phyloP scores from a whole-genome alignment of 2,888 invertebrate species.

The Sminthurinus aureus region DNA sequence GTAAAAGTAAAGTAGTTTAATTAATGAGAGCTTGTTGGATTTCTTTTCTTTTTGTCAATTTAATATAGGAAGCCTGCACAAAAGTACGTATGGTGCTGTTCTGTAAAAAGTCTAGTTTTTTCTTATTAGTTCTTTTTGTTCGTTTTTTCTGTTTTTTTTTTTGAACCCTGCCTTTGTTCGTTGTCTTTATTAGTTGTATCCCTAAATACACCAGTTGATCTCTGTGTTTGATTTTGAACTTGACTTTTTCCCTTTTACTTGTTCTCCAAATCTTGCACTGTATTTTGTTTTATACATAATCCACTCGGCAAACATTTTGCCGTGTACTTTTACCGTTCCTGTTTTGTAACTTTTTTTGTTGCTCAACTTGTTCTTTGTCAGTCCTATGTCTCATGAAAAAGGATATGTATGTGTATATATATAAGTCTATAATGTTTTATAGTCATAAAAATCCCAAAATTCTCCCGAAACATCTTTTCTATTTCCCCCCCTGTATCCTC shows the following conservation, averaged over 20 bases:
- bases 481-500: no score
- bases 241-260: neutral
- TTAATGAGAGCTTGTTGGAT: constrained; percentile 40
- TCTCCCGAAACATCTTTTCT: no score
- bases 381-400: no score
- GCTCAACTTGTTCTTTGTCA: no score
- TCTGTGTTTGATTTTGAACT: neutral
- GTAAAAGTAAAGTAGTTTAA: constrained; percentile 10
- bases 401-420: no score
- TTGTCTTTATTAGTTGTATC: neutral
- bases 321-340: no score
- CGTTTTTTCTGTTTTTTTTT: neutral
- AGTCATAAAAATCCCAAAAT: no score
- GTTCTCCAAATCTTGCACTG: no score
- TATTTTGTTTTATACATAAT: no score
- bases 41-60: constrained; percentile 37
- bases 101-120: constrained; percentile 36
- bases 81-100: constrained; percentile 45
- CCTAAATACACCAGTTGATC: neutral
- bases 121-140: constrained; percentile 29
- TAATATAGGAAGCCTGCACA: constrained; percentile 46
- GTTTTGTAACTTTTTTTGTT: no score
- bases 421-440: no score
- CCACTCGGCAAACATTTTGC: no score
- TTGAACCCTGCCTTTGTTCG: neutral